Conservation (phyloP, 2,888 invertebrate species). For the Coleophora deauratella region DNA sequence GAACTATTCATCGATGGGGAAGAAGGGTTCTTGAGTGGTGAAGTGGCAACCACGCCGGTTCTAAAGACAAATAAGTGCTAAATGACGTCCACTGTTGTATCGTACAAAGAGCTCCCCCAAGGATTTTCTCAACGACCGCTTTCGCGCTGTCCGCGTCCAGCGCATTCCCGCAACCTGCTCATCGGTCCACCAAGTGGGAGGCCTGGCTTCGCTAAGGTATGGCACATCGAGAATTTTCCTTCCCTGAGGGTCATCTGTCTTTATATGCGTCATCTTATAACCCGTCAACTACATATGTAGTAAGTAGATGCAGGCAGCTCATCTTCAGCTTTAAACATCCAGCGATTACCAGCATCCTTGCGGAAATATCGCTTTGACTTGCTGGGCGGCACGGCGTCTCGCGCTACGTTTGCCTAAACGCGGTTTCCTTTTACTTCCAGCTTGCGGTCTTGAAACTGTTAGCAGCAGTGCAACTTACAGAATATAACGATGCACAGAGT, state of each 20-base stretch:
- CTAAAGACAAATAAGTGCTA: not conserved
- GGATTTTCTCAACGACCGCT: not conserved
- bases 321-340: not conserved
- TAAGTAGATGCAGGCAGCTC: not conserved
- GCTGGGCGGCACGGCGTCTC: too few species aligned
- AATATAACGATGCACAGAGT: conserved; percentile 52
- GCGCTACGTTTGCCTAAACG: too few species aligned
- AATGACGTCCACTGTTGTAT: not conserved
- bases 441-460: not conserved
- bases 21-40: too few species aligned
- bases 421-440: too few species aligned
- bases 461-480: conserved; percentile 38
- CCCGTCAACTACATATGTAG: not conserved
- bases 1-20: not conserved
- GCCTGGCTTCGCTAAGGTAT: too few species aligned
- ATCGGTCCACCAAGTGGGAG: too few species aligned
- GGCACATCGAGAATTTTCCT: too few species aligned
- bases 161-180: too few species aligned
- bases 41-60: not conserved
- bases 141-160: not conserved
- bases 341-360: not conserved
- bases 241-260: too few species aligned
- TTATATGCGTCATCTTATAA: not conserved
- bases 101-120: not conserved
- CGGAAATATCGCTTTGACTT: too few species aligned